Base-by-base conservation (phyloP, 2,797 vertebrate species). In the Florisuga fusca region DNA sequence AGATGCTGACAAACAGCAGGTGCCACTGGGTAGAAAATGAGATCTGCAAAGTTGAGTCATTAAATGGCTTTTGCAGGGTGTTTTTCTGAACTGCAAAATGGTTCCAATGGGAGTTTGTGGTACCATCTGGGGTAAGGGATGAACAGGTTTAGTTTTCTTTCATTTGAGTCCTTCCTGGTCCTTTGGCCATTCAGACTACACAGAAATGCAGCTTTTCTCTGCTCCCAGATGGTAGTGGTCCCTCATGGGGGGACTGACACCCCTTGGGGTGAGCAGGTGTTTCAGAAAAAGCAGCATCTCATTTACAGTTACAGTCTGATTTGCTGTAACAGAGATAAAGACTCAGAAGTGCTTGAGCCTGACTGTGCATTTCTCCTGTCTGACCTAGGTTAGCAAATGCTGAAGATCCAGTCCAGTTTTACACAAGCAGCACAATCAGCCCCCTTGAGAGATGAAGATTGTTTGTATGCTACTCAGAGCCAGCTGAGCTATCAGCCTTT, bases 1-100 rank as follows among this genome's bases (percentile, higher is more conserved):
- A 61, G 0, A 12, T 78, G 63, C 66, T 3, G 26, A 46, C 69
- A 78, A 87, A 53, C 71, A 94, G 74, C 53, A 51, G 75, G 23
- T 71, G 41, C 74, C 50, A 11, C 74, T 63, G 82, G 46, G 7
- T 55, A 71, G 72, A 14, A 87, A 84, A 45, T 4, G 48, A 68
- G 45, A 15, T 64, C 53, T 67, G 66, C 34, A 43, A 78, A 75
- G 50, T 54, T 23, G 19, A 62, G 33, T 58, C 43, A 7, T 69
- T 66, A 73, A 85, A 69, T 17, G 43, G 55, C 61, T 85, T 69
- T 87, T 90, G 64, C 51, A 19, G 67, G 1, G 10, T 66, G 55
- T 18, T 69, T 85, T 93, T 85, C 55, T 76, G 55, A 67, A 23
- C 20, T 46, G 79, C 48, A 73, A 5, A 91, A 41, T 31, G 36